phyloP scores from a whole-genome alignment of 2,113 vertebrate genomes.

The Tachuris rubrigastra region DNA sequence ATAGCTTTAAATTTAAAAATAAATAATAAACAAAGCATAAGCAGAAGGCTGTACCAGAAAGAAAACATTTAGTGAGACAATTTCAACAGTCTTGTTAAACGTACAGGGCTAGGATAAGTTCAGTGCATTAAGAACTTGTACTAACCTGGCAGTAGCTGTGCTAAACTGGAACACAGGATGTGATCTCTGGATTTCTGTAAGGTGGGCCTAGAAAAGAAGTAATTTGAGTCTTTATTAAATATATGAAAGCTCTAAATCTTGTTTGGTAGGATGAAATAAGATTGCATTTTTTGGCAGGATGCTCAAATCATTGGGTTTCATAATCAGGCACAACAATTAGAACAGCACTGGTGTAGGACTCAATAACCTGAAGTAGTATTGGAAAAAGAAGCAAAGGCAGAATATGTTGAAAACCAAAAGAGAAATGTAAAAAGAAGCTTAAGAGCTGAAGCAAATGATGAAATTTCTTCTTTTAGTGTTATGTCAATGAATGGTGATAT shows the following conservation, averaged over 20 bases:
- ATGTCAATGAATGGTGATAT: not conserved
- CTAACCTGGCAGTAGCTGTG: not conserved
- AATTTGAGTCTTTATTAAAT: not conserved
- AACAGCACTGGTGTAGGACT: not conserved
- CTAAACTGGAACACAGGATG: not conserved
- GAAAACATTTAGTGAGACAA: not conserved
- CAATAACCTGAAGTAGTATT: not conserved
- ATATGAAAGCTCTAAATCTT: not conserved
- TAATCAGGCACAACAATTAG: not conserved
- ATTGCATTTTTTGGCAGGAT: not conserved
- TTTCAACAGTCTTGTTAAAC: not conserved
- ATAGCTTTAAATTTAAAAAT: not conserved
- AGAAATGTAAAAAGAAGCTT: not conserved
- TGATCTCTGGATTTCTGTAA: not conserved
- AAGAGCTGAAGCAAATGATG: not conserved
- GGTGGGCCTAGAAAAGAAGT: not conserved
- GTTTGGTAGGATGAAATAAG: not conserved
- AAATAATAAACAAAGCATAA: not conserved
- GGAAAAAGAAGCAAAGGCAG: not conserved
- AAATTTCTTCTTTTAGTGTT: not conserved
- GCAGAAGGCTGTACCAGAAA: not conserved
- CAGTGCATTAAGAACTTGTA: not conserved
- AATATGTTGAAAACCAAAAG: not conserved
- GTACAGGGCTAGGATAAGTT: not conserved
- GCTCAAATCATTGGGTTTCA: not conserved